phyloP scores from a whole-genome alignment of 2,888 invertebrate species.

The Saturnia japonica region DNA sequence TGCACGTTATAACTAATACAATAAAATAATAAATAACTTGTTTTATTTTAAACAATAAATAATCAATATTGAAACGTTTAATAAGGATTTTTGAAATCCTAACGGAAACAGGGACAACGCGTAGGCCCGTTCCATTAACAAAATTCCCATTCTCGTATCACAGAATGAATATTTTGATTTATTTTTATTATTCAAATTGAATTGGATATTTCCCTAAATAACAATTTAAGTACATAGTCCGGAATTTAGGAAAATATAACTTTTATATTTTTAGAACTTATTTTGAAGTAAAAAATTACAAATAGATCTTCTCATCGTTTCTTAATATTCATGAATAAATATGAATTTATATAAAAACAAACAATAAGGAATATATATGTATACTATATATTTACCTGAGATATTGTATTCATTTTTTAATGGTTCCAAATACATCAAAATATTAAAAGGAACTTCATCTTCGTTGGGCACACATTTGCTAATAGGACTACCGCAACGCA shows the following conservation, averaged over 20 bases:
- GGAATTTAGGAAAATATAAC: background rate
- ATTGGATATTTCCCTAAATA: too few relatives aligned
- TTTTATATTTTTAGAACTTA: background rate
- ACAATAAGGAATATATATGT: background rate
- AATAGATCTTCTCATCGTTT: background rate
- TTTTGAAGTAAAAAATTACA: too few relatives aligned
- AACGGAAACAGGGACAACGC: background rate
- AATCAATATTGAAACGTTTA: background rate
- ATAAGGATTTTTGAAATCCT: background rate
- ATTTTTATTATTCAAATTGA: too few relatives aligned
- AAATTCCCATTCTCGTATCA: too few relatives aligned
- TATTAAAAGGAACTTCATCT: slow-evolving; percentile 52
- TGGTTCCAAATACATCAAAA: slow-evolving; percentile 58
- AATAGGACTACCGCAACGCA: slow-evolving; percentile 49
- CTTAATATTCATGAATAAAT: background rate
- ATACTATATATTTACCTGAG: slow-evolving; percentile 48
- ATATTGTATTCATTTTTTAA: slow-evolving; percentile 41
- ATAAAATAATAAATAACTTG: background rate
- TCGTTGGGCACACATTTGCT: slow-evolving; percentile 63
- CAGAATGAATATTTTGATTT: too few relatives aligned
- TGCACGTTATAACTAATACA: too few relatives aligned
- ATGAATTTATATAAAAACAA: too few relatives aligned
- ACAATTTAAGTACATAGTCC: background rate
- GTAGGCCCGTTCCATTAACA: too few relatives aligned
- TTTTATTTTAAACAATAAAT: background rate